phyloP scores from a whole-genome alignment of 2,888 invertebrate genomes.

The Myopa testacea region DNA sequence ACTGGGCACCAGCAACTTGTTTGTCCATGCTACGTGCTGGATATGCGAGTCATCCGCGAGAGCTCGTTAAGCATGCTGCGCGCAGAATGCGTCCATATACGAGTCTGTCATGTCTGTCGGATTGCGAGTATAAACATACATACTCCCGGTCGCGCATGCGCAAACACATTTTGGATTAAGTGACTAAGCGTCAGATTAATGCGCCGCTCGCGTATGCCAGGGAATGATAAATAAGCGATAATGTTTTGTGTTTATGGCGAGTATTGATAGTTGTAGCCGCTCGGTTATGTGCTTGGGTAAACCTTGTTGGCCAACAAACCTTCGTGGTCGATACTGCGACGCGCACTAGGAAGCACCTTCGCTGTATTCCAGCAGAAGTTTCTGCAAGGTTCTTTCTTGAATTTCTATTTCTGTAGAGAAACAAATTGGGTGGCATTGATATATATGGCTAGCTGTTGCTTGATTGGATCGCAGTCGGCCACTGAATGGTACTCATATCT shows the following conservation, averaged over 20 bases:
- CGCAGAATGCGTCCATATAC: constrained; percentile 4
- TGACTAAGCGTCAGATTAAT: constrained; percentile 34
- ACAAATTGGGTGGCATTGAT: constrained; percentile 33
- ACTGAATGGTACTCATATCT: no score
- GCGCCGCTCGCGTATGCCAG: constrained; percentile 25
- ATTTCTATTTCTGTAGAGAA: constrained; percentile 8
- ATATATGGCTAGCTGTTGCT: neutral
- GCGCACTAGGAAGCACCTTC: neutral
- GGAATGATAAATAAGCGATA: constrained; percentile 50
- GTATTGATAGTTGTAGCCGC: constrained; percentile 46
- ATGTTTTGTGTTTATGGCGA: constrained; percentile 51
- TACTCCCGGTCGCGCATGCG: constrained; percentile 36
- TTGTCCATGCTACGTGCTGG: neutral
- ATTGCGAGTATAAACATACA: neutral
- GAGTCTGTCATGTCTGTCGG: neutral
- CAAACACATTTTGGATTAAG: constrained; percentile 39
- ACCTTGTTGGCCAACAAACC: neutral
- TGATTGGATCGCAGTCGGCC: neutral
- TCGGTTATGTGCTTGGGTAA: constrained; percentile 35
- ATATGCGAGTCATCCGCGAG: neutral
- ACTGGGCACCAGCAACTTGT: constrained; percentile 3
- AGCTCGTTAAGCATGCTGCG: neutral
- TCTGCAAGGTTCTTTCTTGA: neutral
- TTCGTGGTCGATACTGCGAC: neutral
- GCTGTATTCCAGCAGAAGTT: neutral